These are phyloP conservation scores for Alentia gelatinosa DNA, from an alignment of 2,888 invertebrate species.

Conservation along the genomic window DNA sequence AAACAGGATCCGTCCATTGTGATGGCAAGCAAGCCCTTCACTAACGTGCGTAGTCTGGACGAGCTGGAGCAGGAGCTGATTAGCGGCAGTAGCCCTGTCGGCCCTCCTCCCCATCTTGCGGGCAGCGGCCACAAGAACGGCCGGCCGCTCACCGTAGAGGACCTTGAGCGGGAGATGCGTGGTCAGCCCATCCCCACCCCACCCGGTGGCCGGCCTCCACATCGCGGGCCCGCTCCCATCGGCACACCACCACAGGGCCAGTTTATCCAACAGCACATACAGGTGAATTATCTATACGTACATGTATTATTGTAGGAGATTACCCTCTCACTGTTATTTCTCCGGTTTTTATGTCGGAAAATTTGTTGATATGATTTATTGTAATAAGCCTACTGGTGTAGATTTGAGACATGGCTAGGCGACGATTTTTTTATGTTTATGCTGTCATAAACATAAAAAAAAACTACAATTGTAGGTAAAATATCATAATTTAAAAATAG, in stretches of 20 bases:
- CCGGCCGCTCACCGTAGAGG: constrained; percentile 51
- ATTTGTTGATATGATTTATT: too few species aligned
- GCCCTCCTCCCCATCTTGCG: too few species aligned
- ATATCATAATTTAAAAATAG: too few species aligned
- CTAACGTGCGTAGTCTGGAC: constrained; percentile 22
- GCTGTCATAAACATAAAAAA: too few species aligned
- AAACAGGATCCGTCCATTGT: constrained; percentile 54
- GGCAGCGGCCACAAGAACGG: neutral
- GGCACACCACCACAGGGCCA: constrained; percentile 25
- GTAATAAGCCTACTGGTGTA: too few species aligned
- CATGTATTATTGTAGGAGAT: too few species aligned
- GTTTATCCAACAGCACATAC: neutral
- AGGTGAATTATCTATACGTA: neutral
- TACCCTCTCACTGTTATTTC: too few species aligned
- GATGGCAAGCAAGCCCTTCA: constrained; percentile 29
- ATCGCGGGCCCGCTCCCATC: constrained; percentile 5
- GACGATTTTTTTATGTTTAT: too few species aligned
- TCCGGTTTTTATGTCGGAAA: too few species aligned
- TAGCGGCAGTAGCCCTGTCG: neutral
- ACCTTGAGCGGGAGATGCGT: constrained; percentile 56
- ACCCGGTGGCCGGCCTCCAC: neutral
- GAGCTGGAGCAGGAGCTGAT: constrained; percentile 54
- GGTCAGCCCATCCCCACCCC: neutral
- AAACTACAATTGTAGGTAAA: too few species aligned
- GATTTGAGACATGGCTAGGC: too few species aligned